phyloP scores from a whole-genome alignment of 2,113 vertebrate genomes.

The Macaca nemestrina region DNA sequence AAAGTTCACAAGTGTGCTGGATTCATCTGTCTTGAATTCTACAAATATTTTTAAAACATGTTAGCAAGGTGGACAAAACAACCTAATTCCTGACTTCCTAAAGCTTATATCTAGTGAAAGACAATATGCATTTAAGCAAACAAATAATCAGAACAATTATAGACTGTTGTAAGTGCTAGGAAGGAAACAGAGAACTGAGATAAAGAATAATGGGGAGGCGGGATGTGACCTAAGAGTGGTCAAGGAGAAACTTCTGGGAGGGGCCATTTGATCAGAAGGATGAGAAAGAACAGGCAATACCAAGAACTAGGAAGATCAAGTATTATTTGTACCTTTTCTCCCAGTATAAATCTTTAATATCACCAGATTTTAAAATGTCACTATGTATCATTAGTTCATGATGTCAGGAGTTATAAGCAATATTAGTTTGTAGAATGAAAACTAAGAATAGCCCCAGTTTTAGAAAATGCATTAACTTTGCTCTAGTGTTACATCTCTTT shows the following conservation, averaged over 20 bases:
- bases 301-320: not conserved
- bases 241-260: not conserved
- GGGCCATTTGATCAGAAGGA: not conserved
- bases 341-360: not conserved
- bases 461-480: not conserved
- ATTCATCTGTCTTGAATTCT: not conserved
- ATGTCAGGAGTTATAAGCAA: not conserved
- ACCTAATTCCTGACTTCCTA: not conserved
- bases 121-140: not conserved
- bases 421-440: not conserved
- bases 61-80: not conserved
- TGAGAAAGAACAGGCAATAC: not conserved
- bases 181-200: not conserved
- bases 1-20: not conserved
- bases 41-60: not conserved
- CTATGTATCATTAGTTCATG: not conserved
- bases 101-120: not conserved
- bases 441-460: not conserved
- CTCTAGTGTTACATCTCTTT: not conserved
- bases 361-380: not conserved
- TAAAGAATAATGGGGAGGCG: not conserved
- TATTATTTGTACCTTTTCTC: accelerated
- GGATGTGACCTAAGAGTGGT: not conserved
- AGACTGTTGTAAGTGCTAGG: not conserved
- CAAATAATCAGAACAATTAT: not conserved